Evolutionary conservation across 2,888 invertebrate genomes (phyloP).

Genomic region (Branchellion lobata): DNA sequence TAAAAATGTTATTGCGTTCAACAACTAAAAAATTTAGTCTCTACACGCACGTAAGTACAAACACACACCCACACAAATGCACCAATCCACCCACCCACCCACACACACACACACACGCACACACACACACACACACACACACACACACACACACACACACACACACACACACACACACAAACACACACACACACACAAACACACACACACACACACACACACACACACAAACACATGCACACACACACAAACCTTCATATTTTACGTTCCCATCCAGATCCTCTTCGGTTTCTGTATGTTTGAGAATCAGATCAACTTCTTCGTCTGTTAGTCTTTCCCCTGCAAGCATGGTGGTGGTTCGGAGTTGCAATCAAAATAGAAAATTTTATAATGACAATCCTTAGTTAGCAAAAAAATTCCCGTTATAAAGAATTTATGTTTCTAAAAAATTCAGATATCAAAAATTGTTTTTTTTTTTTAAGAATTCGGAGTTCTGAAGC

Average conservation of each 20-base stretch:
- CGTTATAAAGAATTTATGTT: neutral
- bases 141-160: neutral
- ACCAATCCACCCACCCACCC: too few species aligned
- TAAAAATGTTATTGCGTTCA: neutral
- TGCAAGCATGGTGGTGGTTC: slow-evolving; percentile 48
- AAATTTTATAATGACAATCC: neutral
- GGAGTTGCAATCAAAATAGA: neutral
- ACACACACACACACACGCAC: slow-evolving; percentile 54
- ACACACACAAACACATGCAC: neutral
- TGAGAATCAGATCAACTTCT: slow-evolving; percentile 64
- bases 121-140: too few species aligned
- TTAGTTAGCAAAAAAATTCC: neutral
- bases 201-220: neutral
- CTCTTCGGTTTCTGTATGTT: slow-evolving; percentile 63
- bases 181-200: too few species aligned
- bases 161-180: neutral
- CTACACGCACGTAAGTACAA: too few species aligned
- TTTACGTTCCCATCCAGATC: slow-evolving; percentile 66
- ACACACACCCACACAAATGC: too few species aligned
- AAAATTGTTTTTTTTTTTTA: too few species aligned
- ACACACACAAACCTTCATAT: slow-evolving; percentile 63
- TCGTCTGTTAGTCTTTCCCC: slow-evolving; percentile 64
- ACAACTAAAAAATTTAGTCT: too few species aligned
- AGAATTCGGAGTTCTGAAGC: too few species aligned
- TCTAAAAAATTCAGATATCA: too few species aligned